A percentile compares a stretch with the other conserved stretches of the same genome.
Conservation (phyloP, 2,888 invertebrate genomes). For the Sylvicola fuscatus region DNA sequence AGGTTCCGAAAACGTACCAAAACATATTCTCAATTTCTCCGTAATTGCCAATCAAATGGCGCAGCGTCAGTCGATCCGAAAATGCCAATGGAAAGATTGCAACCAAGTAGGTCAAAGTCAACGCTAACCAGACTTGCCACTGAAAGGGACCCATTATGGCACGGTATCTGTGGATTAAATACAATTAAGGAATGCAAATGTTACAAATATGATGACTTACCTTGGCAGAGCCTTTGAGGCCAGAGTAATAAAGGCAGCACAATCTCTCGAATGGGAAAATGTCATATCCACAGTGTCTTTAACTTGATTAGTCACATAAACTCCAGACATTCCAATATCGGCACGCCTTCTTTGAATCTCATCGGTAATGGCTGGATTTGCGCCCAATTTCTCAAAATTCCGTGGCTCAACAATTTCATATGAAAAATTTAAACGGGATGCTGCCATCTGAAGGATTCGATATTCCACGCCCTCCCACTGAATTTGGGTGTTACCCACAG, state of each 20-base stretch:
- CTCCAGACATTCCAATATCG: slow-evolving; percentile 51
- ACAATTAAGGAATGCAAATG: slow-evolving; percentile 2
- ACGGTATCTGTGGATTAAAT: slow-evolving; percentile 37
- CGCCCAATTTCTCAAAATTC: slow-evolving; percentile 21
- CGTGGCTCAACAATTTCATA: slow-evolving; percentile 42
- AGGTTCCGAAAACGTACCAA: slow-evolving; percentile 72
- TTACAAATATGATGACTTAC: slow-evolving; percentile 16
- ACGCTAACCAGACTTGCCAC: slow-evolving; percentile 58
- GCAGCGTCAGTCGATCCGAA: slow-evolving; percentile 46
- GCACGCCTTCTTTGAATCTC: slow-evolving; percentile 32
- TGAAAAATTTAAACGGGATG: slow-evolving; percentile 47
- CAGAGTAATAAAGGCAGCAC: slow-evolving; percentile 54
- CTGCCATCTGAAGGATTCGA: slow-evolving; percentile 37
- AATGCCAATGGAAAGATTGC: slow-evolving; percentile 55
- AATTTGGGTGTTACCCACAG: slow-evolving; percentile 14
- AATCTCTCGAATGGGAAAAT: slow-evolving; percentile 46
- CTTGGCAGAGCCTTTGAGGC: slow-evolving; percentile 60
- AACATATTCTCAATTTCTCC: slow-evolving; percentile 66
- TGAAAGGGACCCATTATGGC: slow-evolving; percentile 70
- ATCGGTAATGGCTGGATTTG: slow-evolving; percentile 27
- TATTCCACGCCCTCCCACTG: slow-evolving; percentile 53
- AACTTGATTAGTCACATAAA: slow-evolving; percentile 37
- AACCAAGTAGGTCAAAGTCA: slow-evolving; percentile 47
- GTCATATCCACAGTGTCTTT: slow-evolving; percentile 35
- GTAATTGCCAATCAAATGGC: slow-evolving; percentile 41